Evolutionary conservation across 2,113 vertebrate species (phyloP).

Genomic region (Eublepharis macularius): DNA sequence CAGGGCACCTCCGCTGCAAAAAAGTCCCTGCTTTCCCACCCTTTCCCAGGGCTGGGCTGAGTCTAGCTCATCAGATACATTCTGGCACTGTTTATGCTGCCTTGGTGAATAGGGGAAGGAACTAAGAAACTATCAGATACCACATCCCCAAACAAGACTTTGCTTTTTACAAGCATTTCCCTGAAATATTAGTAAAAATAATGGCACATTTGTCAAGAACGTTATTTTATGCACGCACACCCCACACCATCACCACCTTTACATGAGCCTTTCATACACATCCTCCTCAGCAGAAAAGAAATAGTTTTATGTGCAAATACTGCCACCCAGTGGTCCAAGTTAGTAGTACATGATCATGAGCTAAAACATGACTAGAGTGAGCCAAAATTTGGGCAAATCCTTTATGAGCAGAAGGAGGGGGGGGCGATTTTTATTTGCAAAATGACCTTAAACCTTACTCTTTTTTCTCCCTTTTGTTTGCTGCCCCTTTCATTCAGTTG

Average conservation of each 20-base stretch:
- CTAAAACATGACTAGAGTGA: too few relatives aligned
- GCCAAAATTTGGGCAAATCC: too few relatives aligned
- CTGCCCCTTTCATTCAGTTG: too few relatives aligned
- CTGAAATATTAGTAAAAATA: not conserved
- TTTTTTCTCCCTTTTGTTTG: too few relatives aligned
- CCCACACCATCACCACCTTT: too few relatives aligned
- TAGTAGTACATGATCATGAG: not conserved
- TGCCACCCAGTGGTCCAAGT: slow-evolving; percentile 33
- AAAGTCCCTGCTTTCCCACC: not conserved
- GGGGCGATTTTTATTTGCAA: too few relatives aligned
- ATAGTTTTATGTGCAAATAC: not conserved
- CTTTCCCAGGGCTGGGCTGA: too few relatives aligned
- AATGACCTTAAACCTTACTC: too few relatives aligned
- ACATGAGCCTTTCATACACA: not conserved
- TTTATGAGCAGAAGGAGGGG: too few relatives aligned
- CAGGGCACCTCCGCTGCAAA: not conserved
- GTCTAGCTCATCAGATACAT: too few relatives aligned
- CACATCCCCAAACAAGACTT: not conserved
- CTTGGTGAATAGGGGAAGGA: not conserved
- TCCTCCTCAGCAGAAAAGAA: rapidly evolving
- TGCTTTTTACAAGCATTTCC: not conserved
- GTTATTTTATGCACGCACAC: not conserved
- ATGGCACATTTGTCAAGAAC: not conserved
- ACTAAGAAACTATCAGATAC: not conserved
- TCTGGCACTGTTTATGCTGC: not conserved